Conservation (phyloP, 2,888 invertebrate species). For the Perdita meconis region DNA sequence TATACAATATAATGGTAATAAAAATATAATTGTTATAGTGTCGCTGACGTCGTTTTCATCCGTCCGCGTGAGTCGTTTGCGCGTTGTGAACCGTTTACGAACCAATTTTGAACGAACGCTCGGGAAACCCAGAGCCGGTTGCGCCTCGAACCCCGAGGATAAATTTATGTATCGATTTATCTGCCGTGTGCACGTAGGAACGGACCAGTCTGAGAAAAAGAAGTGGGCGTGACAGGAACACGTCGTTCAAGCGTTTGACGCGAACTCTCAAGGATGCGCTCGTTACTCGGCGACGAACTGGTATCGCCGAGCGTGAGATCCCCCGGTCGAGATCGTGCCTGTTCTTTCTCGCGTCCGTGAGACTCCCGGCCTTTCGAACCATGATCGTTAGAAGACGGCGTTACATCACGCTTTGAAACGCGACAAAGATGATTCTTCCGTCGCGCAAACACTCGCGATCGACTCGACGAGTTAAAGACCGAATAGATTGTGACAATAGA, state of each 20-base stretch:
- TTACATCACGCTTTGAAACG: not conserved
- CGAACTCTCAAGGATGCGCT: conserved; percentile 15
- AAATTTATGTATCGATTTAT: not conserved
- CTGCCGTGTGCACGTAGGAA: too few relatives aligned
- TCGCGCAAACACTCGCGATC: not conserved
- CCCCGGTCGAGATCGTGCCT: not conserved
- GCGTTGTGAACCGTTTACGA: not conserved
- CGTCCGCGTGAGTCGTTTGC: too few relatives aligned
- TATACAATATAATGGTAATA: too few relatives aligned
- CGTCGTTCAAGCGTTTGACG: conserved; percentile 23
- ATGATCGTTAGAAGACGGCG: not conserved
- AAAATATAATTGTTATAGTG: too few relatives aligned
- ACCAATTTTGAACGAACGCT: not conserved
- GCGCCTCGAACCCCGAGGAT: not conserved
- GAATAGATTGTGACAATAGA: too few relatives aligned
- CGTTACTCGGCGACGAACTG: not conserved
- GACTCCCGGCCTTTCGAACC: not conserved
- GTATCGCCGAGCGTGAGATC: not conserved
- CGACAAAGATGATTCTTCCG: too few relatives aligned
- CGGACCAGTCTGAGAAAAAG: too few relatives aligned
- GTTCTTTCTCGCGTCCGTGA: conserved; percentile 16
- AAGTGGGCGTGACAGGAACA: conserved; percentile 27
- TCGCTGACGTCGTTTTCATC: too few relatives aligned
- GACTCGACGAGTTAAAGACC: too few relatives aligned
- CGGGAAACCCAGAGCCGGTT: too few relatives aligned